Evolutionary conservation across 2,797 vertebrate genomes (phyloP).

Genomic region (Lutra lutra): DNA sequence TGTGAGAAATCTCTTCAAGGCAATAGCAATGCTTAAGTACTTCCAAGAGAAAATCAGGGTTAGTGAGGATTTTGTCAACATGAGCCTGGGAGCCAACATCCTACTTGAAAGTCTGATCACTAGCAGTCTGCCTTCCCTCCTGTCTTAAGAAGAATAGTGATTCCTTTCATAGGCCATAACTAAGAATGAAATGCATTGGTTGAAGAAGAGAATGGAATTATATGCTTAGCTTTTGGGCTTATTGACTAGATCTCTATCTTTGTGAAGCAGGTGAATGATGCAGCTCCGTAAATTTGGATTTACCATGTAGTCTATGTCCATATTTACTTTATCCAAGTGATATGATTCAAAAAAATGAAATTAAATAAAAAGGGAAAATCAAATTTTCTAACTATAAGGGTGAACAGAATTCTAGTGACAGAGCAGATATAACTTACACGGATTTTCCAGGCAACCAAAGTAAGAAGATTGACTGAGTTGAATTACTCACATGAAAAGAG

Average conservation of each 20-base stretch:
- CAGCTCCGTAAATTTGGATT: background rate
- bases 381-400: background rate
- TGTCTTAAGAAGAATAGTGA: background rate
- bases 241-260: background rate
- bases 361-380: background rate
- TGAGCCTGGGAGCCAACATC: background rate
- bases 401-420: background rate
- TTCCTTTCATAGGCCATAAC: background rate
- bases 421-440: background rate
- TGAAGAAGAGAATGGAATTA: background rate
- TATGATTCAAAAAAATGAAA: background rate
- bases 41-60: background rate
- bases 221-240: background rate
- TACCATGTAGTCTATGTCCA: background rate
- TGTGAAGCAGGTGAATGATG: background rate
- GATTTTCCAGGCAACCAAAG: background rate
- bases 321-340: background rate
- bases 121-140: background rate
- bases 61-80: background rate
- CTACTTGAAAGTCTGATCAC: background rate
- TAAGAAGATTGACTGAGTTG: background rate
- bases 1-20: background rate
- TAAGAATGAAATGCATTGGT: background rate
- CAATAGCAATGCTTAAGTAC: background rate
- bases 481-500: background rate